Conservation (phyloP, 2,888 invertebrate genomes). For the Sinohyriopsis cumingii region DNA sequence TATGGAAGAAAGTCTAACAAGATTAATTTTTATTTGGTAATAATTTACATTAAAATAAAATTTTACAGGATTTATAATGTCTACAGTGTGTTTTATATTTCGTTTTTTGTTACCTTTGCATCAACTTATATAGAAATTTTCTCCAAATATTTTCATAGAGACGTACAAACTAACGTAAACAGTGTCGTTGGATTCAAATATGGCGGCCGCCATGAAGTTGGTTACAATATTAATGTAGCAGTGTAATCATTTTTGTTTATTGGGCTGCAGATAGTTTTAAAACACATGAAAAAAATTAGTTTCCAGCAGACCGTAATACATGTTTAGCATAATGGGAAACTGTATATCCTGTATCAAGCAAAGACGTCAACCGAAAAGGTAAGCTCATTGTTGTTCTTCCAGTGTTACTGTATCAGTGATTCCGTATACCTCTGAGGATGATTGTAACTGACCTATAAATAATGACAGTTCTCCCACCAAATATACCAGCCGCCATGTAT, state of each 20-base stretch:
- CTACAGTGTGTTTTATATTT: neutral
- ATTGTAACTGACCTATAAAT: no score
- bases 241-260: no score
- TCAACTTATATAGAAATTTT: neutral
- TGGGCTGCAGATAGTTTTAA: no score
- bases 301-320: constrained; percentile 1
- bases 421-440: no score
- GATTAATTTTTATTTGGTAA: no score
- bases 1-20: no score
- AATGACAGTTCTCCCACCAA: no score
- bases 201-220: constrained; percentile 36
- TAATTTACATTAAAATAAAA: no score
- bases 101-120: neutral
- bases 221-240: no score
- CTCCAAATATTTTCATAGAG: constrained; percentile 32
- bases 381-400: constrained; percentile 7
- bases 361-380: constrained; percentile 49
- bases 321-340: constrained; percentile 56
- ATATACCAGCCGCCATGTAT: no score
- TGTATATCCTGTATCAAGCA: constrained; percentile 49
- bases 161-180: constrained; percentile 53
- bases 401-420: no score
- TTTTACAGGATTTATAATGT: no score
- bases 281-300: neutral
- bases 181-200: constrained; percentile 50